Evolutionary conservation across 2,113 vertebrate genomes (phyloP), one percentile per base, ranked within the genome.

Genomic region (Nicator chloris): DNA sequence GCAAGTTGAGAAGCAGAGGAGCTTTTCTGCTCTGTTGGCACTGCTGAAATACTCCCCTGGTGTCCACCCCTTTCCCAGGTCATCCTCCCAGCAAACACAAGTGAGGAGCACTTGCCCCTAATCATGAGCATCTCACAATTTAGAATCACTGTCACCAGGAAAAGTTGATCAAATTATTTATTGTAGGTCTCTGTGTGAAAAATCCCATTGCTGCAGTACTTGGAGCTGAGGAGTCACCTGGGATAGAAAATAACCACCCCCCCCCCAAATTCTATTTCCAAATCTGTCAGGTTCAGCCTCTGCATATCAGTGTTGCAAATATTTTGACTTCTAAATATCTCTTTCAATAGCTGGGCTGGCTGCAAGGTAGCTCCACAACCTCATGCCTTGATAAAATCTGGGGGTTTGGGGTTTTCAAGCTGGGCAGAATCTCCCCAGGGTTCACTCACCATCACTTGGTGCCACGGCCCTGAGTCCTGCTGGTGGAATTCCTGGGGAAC

Each of bases 401-500:
- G 16, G 15, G 4, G 0, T 39, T 9, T 42, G 21, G 8, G 0
- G 2, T 26, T 44, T 72, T 70, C 6, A 39, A 50, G 20, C 10
- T n/a, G 45, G 40, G 30, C 53, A 92, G 39, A 54, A 50, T 30
- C 63, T 47, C 39, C 26, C 35, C 39, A 11, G 27, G 3, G 6
- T 45, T 73, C 54, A 15, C 1, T 40, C 56, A 16, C 13, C 60
- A 37, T 24, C 30, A 20, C 26, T 84, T 26, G 17, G 10, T 28
- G 63, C 57, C 47, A 77, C 0, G 0, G 33, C 24, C 37, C 40
- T 31, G 76, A 80, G 49, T 31, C 35, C 71, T 76, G 39, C 23
- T 71, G 61, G 26, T 11, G 37, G 54, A 33, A 80, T 56, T 78
- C 28, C 68, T 33, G 31, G 33, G 1, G 1, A 65, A 23, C 35